phyloP scores from a whole-genome alignment of 2,113 vertebrate species.

The Orientallactaga bullata region DNA sequence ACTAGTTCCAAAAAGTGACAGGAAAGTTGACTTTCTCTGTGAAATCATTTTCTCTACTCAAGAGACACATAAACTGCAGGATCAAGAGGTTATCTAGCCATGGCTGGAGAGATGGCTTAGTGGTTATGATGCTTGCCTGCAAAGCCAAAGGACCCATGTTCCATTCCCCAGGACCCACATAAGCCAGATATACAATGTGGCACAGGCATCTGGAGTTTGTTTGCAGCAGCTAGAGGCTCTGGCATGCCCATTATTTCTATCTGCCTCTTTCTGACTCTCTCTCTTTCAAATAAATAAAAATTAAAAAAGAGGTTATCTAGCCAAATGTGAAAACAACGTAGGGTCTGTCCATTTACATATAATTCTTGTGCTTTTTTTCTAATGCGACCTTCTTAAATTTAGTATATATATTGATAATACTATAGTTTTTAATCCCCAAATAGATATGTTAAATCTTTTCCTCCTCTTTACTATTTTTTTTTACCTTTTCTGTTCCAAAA shows the following conservation, averaged over 20 bases:
- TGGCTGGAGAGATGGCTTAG: no score
- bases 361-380: neutral
- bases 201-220: no score
- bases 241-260: no score
- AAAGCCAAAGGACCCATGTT: no score
- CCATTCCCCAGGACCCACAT: no score
- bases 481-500: slow-evolving; percentile 59
- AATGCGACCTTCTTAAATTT: neutral
- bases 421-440: neutral
- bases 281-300: no score
- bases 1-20: neutral
- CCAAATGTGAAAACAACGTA: neutral
- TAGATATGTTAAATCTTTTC: neutral
- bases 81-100: neutral
- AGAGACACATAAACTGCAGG: no score
- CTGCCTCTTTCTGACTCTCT: no score
- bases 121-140: no score
- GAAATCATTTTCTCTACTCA: neutral
- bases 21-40: neutral
- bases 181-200: no score
- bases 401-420: neutral
- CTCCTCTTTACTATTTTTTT: neutral
- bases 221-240: no score
- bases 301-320: neutral
- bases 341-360: neutral